Base-by-base conservation (phyloP, 2,113 vertebrate species). In the Callionymus lyra region DNA sequence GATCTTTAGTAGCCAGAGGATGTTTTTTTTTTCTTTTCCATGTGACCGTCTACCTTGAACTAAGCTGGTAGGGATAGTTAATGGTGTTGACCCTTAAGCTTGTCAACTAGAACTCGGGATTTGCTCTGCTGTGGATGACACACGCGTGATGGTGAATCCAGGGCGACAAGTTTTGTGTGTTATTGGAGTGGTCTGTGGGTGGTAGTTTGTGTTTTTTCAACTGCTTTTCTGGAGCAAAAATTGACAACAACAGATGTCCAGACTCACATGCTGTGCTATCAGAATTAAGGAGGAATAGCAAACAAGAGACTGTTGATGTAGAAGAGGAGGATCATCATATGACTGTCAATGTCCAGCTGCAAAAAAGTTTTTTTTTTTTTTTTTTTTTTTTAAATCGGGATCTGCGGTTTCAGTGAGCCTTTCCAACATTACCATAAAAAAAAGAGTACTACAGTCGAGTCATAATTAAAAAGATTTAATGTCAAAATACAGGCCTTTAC, bases 71-170 rank as follows among this genome's bases (percentile, higher is more conserved):
- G 70, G 13, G 61, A 53, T 41, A 57, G 69, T 72, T 76, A 82
- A 78, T 68, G 64, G 70, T 62, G 36, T 78, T 70, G 57, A 46
- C 31, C 33, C 49, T 11, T 77, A 77, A 78, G 69, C 73, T 63
- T 56, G 56, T 80, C 68, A 75, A 60, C 48, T 63, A 43, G 59
- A 76, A 52, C 72, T 45, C 34, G 31, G 56, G 68, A 60, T 70
- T 70, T 65, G 49, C 61, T 40, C 17, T 44, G 47, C 47, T 1
- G 6, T 44, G 59, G 49, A 63, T 53, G 38, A 56, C 53, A 50
- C 63, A 57, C 13, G 41, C 46, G 60, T 13, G 45, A 18, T 17
- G 27, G 38, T 27, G 21, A 27, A 27, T 27, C 8, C 4, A 27
- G 21, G 10, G 13, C 16, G 41, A 47, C 41, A 59, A 37, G 21